Evolutionary conservation across 2,888 invertebrate genomes (phyloP).

Genomic region (Notocelia uddmanniana): DNA sequence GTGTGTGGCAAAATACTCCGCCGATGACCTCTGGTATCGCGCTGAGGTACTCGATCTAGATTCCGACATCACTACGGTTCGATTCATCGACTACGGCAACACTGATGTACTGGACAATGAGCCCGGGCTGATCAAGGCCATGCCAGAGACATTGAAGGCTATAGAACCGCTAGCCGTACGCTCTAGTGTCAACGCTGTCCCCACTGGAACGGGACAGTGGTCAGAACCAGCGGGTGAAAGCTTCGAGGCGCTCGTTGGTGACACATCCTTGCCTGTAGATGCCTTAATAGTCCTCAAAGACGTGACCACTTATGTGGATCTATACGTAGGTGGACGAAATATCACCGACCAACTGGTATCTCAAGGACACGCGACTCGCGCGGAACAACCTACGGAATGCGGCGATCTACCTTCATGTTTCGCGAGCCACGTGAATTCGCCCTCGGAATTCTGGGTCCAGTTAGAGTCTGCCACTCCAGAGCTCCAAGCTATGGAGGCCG

Average conservation of each 20-base stretch:
- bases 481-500: constrained; percentile 85
- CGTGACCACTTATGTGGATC: constrained; percentile 87
- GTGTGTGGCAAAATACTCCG: constrained; percentile 92
- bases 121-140: constrained; percentile 85
- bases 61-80: constrained; percentile 90
- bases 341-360: constrained; percentile 87
- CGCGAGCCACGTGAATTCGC: constrained; percentile 90
- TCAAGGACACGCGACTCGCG: constrained; percentile 85
- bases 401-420: constrained; percentile 87
- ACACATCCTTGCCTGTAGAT: constrained; percentile 79
- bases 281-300: constrained; percentile 86
- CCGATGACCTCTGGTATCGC: constrained; percentile 96
- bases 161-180: constrained; percentile 86
- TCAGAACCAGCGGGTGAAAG: constrained; percentile 87
- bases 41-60: constrained; percentile 94
- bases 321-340: constrained; percentile 87
- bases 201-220: constrained; percentile 88
- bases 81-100: constrained; percentile 93
- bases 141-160: constrained; percentile 86
- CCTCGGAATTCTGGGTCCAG: constrained; percentile 92
- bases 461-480: constrained; percentile 87
- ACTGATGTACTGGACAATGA: constrained; percentile 90
- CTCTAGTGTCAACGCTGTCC: constrained; percentile 89
- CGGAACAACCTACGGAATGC: constrained; percentile 79
- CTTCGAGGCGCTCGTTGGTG: constrained; percentile 82